These are phyloP conservation scores for Tenualosa thibaudeaui DNA, from an alignment of 2,797 vertebrate species.

Conservation along the genomic window DNA sequence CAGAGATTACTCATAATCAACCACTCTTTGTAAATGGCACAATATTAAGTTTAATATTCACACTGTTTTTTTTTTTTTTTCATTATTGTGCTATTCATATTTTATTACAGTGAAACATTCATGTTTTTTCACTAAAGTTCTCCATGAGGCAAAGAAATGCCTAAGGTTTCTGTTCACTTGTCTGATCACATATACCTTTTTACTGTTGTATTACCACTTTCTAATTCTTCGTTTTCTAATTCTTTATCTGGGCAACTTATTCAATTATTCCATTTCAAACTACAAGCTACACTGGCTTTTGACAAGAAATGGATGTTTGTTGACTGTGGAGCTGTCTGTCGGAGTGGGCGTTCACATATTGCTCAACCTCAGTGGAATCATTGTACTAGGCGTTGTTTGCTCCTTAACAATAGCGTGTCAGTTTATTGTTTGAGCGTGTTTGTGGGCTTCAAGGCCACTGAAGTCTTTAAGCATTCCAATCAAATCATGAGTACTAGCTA, in stretches of 20 bases:
- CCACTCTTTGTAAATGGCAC: not conserved
- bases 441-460: not conserved
- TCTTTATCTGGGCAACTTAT: not conserved
- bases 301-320: slow-evolving; percentile 35
- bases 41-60: not conserved
- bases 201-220: not conserved
- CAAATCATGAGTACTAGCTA: slow-evolving; percentile 3
- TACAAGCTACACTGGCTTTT: not conserved
- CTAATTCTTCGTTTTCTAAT: not conserved
- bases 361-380: not conserved
- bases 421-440: not conserved
- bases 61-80: not conserved
- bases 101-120: not conserved
- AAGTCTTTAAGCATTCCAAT: not conserved
- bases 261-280: not conserved
- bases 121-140: not conserved
- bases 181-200: not conserved
- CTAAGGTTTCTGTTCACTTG: not conserved
- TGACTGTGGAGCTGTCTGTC: slow-evolving; percentile 25
- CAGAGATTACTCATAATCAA: not conserved
- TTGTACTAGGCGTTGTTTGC: slow-evolving; percentile 15
- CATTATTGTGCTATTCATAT: not conserved
- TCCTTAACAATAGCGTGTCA: not conserved
- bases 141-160: not conserved
- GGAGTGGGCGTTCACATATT: slow-evolving; percentile 23